Base-by-base conservation (phyloP, 2,888 invertebrate genomes). In the Auanema sp. region DNA sequence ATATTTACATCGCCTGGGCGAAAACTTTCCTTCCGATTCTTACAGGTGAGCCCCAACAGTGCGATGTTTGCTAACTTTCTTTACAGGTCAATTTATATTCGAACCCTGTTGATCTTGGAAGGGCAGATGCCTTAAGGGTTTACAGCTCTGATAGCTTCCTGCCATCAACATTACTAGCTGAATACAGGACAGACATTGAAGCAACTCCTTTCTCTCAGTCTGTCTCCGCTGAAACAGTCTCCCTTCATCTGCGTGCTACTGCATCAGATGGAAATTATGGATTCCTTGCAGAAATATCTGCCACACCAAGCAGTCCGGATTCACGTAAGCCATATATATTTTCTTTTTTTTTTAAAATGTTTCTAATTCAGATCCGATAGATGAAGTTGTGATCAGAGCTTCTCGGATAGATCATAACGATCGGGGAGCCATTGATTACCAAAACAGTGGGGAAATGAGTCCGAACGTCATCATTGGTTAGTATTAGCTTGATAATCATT, bases 211-310 rank as follows among this genome's bases (percentile, higher is more conserved):
- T 54, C n/a, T 50, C 60, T 12, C 61, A 59, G 4, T 60, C 70
- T 0, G 59, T 75, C 1, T 65, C 71, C 14, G 60, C 69, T 0
- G 76, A 69, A 10, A 52, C 59, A 24, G 85, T 98, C 74, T 93
- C 93, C 79, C 87, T 98, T 0, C 91, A 92, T 80, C 85, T 97
- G 21, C 92, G 94, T 80, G 94, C 95, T 0, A 95, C 94, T 76
- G 94, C 96, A 24, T 96, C 96, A 0, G 92, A 93, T 33, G 90
- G 90, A n/a, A 88, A 89, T 16, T 91, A 94, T 85, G 98, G 98
- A 24, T 98, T 98, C 83, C 91, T 98, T 69, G 98, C 97, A 16
- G 97, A 98, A 87, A 89, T 98, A 57, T 91, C 96, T 0, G 93
- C 94, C 0, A 86, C 96, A 47, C 97, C 98, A 4, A 64, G 72